Conservation (phyloP, 2,888 invertebrate species). For the Acronicta leporina region DNA sequence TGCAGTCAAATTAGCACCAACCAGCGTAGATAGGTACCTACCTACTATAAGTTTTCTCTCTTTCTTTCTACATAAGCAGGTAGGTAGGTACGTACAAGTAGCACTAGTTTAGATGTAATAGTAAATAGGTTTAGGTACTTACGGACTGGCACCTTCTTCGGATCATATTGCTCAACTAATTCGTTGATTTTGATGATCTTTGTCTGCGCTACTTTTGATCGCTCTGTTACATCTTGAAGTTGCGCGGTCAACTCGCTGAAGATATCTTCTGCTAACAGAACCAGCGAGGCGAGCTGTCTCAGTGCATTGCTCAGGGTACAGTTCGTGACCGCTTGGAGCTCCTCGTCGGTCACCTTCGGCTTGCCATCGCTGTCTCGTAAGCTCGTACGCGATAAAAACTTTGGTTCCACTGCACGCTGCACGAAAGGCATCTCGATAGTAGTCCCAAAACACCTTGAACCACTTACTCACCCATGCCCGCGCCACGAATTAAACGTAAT, state of each 20-base stretch:
- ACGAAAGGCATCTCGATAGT: constrained; percentile 94
- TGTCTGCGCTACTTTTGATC: constrained; percentile 92
- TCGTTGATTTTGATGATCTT: constrained; percentile 92
- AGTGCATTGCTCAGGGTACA: constrained; percentile 95
- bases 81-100: too few relatives aligned
- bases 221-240: constrained; percentile 92
- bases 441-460: constrained; percentile 70
- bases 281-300: constrained; percentile 95
- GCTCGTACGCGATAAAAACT: constrained; percentile 92
- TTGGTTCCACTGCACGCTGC: constrained; percentile 95
- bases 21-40: not conserved
- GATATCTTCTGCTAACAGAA: constrained; percentile 95
- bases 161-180: constrained; percentile 93
- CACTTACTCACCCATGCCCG: constrained; percentile 84
- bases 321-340: constrained; percentile 96
- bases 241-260: constrained; percentile 94
- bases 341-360: constrained; percentile 91
- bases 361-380: constrained; percentile 90
- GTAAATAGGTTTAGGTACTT: constrained; percentile 89
- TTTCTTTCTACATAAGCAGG: too few relatives aligned
- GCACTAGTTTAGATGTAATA: too few relatives aligned
- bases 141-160: constrained; percentile 98
- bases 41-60: too few relatives aligned
- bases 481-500: constrained; percentile 81
- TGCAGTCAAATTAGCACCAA: too few relatives aligned